Evolutionary conservation across 2,113 vertebrate genomes (phyloP), one percentile per base, ranked within the genome.

Genomic region (Cygnus atratus): DNA sequence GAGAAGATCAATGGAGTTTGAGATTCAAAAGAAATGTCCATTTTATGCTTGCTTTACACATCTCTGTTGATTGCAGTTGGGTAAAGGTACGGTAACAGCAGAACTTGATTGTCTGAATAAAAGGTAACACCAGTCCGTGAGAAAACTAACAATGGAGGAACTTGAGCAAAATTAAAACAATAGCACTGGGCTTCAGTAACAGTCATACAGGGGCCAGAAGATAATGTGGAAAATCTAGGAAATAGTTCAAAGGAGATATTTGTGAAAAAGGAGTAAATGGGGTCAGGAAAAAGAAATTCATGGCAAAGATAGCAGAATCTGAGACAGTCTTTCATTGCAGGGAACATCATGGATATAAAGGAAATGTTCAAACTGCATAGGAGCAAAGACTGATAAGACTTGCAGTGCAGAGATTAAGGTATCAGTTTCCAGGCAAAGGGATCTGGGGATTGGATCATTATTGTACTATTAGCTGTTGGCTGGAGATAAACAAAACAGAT

Each of bases 401-500:
- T 91, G 77, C 77, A 92, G 67, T 80, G 83, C 55, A 76, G 87
- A 97, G 95, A 96, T 96, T 95, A 97, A 96, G 88, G 91, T 96
- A 94, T 97, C 92, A 46, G 84, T 95, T 97, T 94, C 67, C 88
- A 94, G 87, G 88, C 93, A 96, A 93, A 94, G 84, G 88, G 88
- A 95, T 94, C 74, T 88, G 67, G 84, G 88, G 87, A 96, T 88
- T 96, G 90, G 86, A 97, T 97, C 91, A 92, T 96, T 96, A 96
- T 85, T 94, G 80, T 94, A 81, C 96, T 96, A 96, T 97, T 97
- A 95, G 92, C 93, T 96, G 95, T 94, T 96, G 92, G 91, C 81
- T 96, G 71, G 84, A 96, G 95, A 96, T 95, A 93, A 95, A 96
- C 91, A 96, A 95, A 96, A 96, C 88, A 92, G 96, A 94, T 92